Base-by-base conservation (phyloP, 2,888 invertebrate species). In the Lucinisca nassula region DNA sequence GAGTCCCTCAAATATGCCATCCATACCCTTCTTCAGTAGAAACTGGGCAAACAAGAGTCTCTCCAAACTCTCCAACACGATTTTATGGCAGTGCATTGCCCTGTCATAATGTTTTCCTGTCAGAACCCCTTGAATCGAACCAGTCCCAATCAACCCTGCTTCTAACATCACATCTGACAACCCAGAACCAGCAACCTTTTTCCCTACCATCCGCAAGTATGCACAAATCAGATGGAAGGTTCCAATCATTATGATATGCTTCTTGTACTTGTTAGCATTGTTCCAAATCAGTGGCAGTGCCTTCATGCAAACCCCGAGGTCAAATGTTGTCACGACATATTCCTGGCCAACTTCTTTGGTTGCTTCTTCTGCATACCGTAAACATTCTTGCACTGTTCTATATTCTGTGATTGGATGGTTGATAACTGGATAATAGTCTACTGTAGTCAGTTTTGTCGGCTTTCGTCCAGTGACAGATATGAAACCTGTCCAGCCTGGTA, bases 371-470 rank as follows among this genome's bases (percentile, higher is more conserved):
- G 90, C 77, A 49, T 79, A 80, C 27, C 83, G 30, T 21, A 89
- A 45, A 35, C 88, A 89, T 72, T 90, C 87, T 40, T 91, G 84
- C 0, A 91, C 91, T 38, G 91, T 92, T n/a, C 91, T 91, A 6
- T n/a, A n/a, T n/a, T n/a, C n/a, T n/a, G n/a, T n/a, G n/a, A n/a
- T n/a, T n/a, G n/a, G n/a, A n/a, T n/a, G 90, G 91, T 27, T 83
- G 55, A 92, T 90, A 4, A 92, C 89, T 10, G 88, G 90, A 73
- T 88, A 92, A 49, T 92, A 92, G 30, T 91, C 91, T 27, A 90
- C 90, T 32, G 88, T 89, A 27, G 90, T 90, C 58, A 89, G 72
- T 10, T 61, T 70, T 14, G 8, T 32, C 10, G 92, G 91, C 24
- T 21, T 35, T 27, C 10, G 49, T 2, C 91, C 91, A 35, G 85